Evolutionary conservation across 2,888 invertebrate species (phyloP).

Genomic region (Eilema caniola): DNA sequence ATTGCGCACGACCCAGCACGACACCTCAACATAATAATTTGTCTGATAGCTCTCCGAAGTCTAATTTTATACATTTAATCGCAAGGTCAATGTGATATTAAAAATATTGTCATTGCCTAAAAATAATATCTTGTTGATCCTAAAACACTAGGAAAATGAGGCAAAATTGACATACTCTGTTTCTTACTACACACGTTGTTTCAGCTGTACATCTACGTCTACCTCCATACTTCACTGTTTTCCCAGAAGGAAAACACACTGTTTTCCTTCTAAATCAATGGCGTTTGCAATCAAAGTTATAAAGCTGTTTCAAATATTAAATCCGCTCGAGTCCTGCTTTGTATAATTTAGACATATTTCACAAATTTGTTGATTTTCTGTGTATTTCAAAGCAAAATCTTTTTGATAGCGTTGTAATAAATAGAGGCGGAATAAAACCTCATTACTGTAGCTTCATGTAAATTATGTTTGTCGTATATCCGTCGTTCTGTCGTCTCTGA

Average conservation of each 20-base stretch:
- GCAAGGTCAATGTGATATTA: no score
- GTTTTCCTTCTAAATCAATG: neutral
- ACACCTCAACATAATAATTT: no score
- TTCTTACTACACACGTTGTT: no score
- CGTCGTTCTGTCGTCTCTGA: slow-evolving; percentile 35
- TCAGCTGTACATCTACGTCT: neutral
- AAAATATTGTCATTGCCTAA: no score
- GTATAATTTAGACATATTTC: neutral
- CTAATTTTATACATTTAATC: no score
- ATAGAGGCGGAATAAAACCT: slow-evolving; percentile 12
- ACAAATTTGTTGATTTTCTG: neutral
- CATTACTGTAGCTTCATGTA: slow-evolving; percentile 37
- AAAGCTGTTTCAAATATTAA: neutral
- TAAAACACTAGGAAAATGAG: no score
- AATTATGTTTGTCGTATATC: slow-evolving; percentile 44
- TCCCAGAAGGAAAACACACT: no score
- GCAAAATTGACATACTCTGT: no score
- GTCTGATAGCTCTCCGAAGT: no score
- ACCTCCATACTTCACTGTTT: neutral
- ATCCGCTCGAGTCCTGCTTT: neutral
- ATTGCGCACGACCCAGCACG: no score
- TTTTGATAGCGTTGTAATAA: slow-evolving; percentile 3
- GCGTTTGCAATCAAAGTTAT: slow-evolving; percentile 4
- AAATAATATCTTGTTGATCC: no score
- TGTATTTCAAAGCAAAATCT: slow-evolving; percentile 10